phyloP scores from a whole-genome alignment of 92 coral and sea anemone genomes.

The Bergia puertoricense region DNA sequence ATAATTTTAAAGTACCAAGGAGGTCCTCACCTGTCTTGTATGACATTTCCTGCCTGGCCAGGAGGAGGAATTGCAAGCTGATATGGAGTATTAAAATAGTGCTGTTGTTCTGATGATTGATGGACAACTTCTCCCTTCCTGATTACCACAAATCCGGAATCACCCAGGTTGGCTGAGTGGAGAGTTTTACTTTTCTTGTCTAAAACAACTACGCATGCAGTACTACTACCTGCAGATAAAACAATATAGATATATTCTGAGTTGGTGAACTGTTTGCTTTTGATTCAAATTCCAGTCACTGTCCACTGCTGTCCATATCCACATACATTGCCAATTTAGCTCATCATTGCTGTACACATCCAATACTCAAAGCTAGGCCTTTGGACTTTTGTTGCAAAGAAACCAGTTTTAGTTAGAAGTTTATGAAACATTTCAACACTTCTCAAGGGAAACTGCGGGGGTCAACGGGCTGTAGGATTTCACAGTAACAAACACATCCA shows the following conservation, averaged over 20 bases:
- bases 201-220: conserved; percentile 90
- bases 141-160: conserved; percentile 92
- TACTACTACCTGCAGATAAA: conserved; percentile 77
- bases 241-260: not conserved
- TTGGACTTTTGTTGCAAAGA: no score
- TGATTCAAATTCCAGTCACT: no score
- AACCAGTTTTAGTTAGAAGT: no score
- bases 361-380: no score
- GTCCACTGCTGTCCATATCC: not conserved
- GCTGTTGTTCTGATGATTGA: conserved; percentile 91
- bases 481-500: no score
- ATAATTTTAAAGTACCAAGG: no score
- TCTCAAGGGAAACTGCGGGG: no score
- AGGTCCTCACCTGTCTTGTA: conserved; percentile 82
- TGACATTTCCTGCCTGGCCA: conserved; percentile 89
- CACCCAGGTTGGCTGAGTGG: conserved; percentile 92
- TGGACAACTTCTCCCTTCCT: conserved; percentile 88
- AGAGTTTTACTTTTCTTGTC: conserved; percentile 90
- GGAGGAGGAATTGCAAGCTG: conserved; percentile 98
- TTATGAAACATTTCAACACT: no score
- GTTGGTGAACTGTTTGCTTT: not conserved
- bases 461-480: no score
- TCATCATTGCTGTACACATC: no score
- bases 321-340: no score
- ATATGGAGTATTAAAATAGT: conserved; percentile 95